These are phyloP conservation scores for Bombus breviceps DNA, from an alignment of 1,140 invertebrate species.

Conservation along the genomic window DNA sequence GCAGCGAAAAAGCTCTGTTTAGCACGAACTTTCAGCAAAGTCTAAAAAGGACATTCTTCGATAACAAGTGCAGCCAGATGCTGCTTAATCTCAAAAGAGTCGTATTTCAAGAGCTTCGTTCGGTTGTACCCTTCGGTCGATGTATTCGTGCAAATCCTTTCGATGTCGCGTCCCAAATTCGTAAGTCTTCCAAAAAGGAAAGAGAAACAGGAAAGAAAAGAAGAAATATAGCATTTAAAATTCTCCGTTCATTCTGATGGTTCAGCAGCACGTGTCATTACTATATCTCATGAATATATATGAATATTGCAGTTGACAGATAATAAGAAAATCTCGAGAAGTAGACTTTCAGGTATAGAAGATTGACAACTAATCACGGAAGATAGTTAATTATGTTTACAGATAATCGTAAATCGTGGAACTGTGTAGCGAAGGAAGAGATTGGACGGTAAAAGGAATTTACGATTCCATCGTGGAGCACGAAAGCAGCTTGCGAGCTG, in stretches of 20 bases:
- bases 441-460: not conserved
- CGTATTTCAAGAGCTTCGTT: not conserved
- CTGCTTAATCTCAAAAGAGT: not conserved
- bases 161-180: not conserved
- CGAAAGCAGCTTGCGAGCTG: conserved; percentile 14
- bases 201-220: not conserved
- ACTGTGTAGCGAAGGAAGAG: not conserved
- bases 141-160: not conserved
- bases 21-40: not conserved
- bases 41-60: conserved; percentile 14
- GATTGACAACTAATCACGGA: no score
- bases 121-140: not conserved
- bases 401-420: not conserved
- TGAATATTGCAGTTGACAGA: no score
- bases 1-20: conserved; percentile 8
- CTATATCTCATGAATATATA: no score
- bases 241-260: no score
- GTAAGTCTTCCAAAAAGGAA: not conserved
- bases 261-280: no score
- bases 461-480: conserved; percentile 10
- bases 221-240: not conserved
- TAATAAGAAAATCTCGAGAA: no score
- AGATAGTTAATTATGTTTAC: no score
- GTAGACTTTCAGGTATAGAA: no score
- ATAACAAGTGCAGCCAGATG: not conserved